A percentile compares a stretch with the other conserved stretches of the same genome.
These are phyloP conservation scores for Chromoteleia sp. DNA, from an alignment of 2,888 invertebrate species.

Conservation along the genomic window DNA sequence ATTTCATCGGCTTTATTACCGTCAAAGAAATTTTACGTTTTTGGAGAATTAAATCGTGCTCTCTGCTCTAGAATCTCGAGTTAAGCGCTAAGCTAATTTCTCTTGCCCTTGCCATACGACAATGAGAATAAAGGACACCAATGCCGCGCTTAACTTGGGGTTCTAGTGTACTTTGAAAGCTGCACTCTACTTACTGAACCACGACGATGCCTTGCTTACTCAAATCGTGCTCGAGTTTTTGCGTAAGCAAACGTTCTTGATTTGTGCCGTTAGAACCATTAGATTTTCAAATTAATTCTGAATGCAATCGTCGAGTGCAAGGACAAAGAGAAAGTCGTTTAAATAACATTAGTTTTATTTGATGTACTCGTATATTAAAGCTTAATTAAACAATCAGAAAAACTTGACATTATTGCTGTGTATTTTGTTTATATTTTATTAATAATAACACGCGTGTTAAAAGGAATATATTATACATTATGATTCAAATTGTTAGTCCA, in stretches of 20 bases:
- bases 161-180: constrained; percentile 36
- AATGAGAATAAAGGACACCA: constrained; percentile 50
- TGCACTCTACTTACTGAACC: constrained; percentile 25
- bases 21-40: constrained; percentile 13
- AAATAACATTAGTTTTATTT: constrained; percentile 12
- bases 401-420: too few relatives aligned
- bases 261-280: constrained; percentile 20
- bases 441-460: too few relatives aligned
- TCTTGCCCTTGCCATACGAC: constrained; percentile 22
- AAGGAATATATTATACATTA: too few relatives aligned
- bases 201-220: constrained; percentile 29
- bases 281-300: constrained; percentile 31
- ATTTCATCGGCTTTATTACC: constrained; percentile 1
- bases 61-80: constrained; percentile 12
- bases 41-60: constrained; percentile 23
- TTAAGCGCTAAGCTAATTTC: constrained; percentile 29
- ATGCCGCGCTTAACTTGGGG: constrained; percentile 29
- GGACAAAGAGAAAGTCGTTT: constrained; percentile 4
- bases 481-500: too few relatives aligned
- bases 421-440: too few relatives aligned
- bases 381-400: too few relatives aligned
- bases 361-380: not conserved
- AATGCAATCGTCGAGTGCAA: constrained; percentile 14
- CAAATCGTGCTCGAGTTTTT: constrained; percentile 42
- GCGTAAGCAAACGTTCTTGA: constrained; percentile 39